Evolutionary conservation across 2,888 invertebrate species (phyloP), one percentile per base, ranked within the genome.

Genomic region (Ctena decussata): DNA sequence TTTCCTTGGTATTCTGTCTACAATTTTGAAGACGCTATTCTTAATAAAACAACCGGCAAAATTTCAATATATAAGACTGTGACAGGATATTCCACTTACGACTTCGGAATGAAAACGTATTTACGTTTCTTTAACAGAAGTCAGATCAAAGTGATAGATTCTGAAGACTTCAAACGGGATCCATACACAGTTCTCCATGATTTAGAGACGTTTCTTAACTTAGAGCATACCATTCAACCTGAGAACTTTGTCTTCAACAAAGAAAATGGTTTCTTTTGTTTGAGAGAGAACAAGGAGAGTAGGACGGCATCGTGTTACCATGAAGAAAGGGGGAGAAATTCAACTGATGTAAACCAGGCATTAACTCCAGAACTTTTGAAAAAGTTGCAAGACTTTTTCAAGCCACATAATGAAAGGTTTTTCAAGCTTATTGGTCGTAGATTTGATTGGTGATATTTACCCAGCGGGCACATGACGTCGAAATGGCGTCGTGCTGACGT

Each of bases 211-310:
- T 94, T 94, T 77, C 85, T 94, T 1, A 89, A 91, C 1, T 60
- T 94, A 2, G 73, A 88, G 21, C 91, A 88, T 53, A 46, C 84
- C 24, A 85, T 94, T 18, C 70, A 82, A n/a, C 76, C 81, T 12
- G 98, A 98, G 96, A 98, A 98, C 96, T 98, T 99, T 96, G 98
- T 98, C 96, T 99, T 98, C 96, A 99, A 99, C 96, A 97, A 98
- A 96, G 98, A 98, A 27, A 99, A 99, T 96, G 98, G 99, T 79
- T 98, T 99, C 96, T 99, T 98, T 96, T 99, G 98, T 94, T 97
- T 98, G 96, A 30, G 44, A 18, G 37, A 94, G 91, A 97, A 98
- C 93, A 60, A 72, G 0, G 87, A 86, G 0, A 69, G 76, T 11
- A 30, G 11, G 18, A 41, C n/a, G 3, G 97, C 98, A 96, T 98